Conservation (phyloP, 2,797 vertebrate species). For the Xyrichtys novacula region DNA sequence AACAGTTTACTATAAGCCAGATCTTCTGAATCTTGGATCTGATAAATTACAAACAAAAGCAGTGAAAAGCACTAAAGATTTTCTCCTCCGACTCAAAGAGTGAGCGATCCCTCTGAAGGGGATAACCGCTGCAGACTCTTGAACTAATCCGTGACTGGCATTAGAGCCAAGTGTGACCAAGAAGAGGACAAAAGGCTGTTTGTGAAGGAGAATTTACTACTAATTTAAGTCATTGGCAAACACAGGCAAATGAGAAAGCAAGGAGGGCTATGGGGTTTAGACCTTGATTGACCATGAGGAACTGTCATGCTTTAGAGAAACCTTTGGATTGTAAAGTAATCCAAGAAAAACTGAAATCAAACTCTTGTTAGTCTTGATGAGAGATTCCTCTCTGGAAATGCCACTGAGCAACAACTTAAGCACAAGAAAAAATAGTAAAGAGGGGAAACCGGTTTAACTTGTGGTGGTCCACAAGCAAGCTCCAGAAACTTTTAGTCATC, state of each 20-base stretch:
- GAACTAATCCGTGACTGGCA: constrained; percentile 50
- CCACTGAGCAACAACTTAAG: constrained; percentile 8
- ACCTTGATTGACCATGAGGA: neutral
- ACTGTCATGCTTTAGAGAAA: constrained; percentile 19
- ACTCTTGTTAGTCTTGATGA: constrained; percentile 27
- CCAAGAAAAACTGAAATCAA: constrained; percentile 30
- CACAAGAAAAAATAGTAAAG: neutral
- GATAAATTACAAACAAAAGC: constrained; percentile 56
- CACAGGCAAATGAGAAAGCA: neutral
- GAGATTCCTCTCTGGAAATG: neutral
- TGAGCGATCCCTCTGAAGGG: constrained; percentile 46
- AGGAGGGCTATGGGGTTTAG: neutral
- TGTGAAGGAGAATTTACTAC: constrained; percentile 40
- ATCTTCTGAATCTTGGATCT: constrained; percentile 41
- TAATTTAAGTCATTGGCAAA: constrained; percentile 46
- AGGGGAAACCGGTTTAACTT: constrained; percentile 23
- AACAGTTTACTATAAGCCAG: constrained; percentile 25
- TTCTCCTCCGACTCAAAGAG: constrained; percentile 53
- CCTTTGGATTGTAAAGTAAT: constrained; percentile 30
- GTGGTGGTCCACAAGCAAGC: constrained; percentile 41
- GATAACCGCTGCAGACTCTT: constrained; percentile 47
- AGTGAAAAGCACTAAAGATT: constrained; percentile 62
- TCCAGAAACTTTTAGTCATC: constrained; percentile 51
- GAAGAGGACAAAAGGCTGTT: constrained; percentile 42
- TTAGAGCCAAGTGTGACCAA: constrained; percentile 49